phyloP scores from a whole-genome alignment of 1,140 invertebrate species.

The Drosophila parvula region DNA sequence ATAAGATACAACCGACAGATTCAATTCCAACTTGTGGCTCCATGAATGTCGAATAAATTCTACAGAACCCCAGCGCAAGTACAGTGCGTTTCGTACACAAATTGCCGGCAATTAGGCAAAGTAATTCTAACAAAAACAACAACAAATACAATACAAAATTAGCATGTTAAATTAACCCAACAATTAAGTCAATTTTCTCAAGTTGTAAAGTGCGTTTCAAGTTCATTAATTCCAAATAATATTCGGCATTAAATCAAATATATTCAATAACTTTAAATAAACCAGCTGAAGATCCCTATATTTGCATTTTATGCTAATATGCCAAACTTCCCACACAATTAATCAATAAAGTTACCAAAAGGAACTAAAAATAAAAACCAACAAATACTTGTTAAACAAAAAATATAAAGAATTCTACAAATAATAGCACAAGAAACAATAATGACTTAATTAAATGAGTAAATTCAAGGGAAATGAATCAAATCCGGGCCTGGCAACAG shows the following conservation, averaged over 20 bases:
- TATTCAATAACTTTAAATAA: not conserved
- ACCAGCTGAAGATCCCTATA: not conserved
- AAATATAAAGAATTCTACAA: not conserved
- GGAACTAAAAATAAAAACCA: not conserved
- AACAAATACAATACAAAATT: constrained; percentile 1
- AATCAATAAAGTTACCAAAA: constrained; percentile 5
- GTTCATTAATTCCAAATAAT: constrained; percentile 21
- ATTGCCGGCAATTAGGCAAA: constrained; percentile 9
- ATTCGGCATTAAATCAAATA: not conserved
- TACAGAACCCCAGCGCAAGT: not conserved
- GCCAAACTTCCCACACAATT: not conserved
- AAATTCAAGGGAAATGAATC: not conserved
- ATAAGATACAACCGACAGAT: constrained; percentile 47
- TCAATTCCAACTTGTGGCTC: constrained; percentile 32
- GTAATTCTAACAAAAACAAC: not conserved
- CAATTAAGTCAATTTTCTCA: not conserved
- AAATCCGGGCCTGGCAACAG: not conserved
- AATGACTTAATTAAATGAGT: constrained; percentile 6
- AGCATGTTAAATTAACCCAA: constrained; percentile 2
- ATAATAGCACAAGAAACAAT: not conserved
- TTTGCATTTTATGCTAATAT: not conserved
- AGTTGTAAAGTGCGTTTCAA: constrained; percentile 2
- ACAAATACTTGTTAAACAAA: not conserved
- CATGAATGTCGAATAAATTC: constrained; percentile 24
- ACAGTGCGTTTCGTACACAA: constrained; percentile 20